Conservation (phyloP, 2,888 invertebrate species). For the Odontocolon sp. region DNA sequence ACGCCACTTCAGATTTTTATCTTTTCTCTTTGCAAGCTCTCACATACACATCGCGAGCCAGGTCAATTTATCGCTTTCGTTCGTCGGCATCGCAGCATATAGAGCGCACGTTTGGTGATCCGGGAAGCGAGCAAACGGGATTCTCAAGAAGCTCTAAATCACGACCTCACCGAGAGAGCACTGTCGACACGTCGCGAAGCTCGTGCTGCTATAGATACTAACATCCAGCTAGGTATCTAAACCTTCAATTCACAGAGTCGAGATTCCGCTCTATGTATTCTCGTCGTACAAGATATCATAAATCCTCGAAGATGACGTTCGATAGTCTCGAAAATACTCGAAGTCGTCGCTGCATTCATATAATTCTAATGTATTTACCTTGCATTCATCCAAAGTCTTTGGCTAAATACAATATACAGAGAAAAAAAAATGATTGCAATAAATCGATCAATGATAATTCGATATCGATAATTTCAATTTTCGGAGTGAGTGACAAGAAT, state of each 20-base stretch:
- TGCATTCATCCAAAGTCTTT: no score
- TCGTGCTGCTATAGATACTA: conserved; percentile 25
- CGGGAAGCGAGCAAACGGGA: conserved; percentile 11
- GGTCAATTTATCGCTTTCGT: conserved; percentile 56
- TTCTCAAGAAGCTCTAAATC: conserved; percentile 55
- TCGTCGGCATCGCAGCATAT: conserved; percentile 24
- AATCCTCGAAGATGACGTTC: conserved; percentile 43
- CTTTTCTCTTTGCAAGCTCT: conserved; percentile 39
- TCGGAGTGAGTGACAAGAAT: no score
- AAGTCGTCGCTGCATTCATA: neutral
- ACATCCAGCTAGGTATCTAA: conserved; percentile 39
- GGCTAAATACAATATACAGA: no score
- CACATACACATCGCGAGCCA: conserved; percentile 19
- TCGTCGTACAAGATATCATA: conserved; percentile 38
- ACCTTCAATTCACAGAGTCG: conserved; percentile 40
- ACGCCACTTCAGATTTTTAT: conserved; percentile 48
- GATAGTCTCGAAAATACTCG: conserved; percentile 5
- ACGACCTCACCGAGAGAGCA: conserved; percentile 14
- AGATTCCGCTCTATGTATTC: conserved; percentile 20
- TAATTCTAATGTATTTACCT: neutral
- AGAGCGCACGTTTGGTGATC: conserved; percentile 50
- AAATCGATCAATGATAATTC: no score
- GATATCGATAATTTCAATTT: no score
- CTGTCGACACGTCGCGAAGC: conserved; percentile 46
- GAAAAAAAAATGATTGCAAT: no score